These are phyloP conservation scores for Chitala chitala DNA, from an alignment of 2,113 vertebrate species.

Conservation along the genomic window DNA sequence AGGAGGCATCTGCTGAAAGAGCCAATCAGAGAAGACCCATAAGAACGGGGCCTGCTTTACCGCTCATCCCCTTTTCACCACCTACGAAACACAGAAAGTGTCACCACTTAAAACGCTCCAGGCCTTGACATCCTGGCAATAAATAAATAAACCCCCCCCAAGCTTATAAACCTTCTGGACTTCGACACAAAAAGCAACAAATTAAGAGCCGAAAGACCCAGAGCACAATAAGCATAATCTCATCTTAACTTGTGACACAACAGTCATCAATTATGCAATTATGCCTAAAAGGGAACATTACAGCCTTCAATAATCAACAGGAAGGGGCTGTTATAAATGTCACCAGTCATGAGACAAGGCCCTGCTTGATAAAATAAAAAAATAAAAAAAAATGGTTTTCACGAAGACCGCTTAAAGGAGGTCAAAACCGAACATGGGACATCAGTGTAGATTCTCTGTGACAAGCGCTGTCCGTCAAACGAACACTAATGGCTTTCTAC, in stretches of 20 bases:
- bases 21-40: slow-evolving; percentile 45
- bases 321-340: background rate
- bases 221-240: slow-evolving; percentile 36
- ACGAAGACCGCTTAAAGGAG: no score
- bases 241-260: slow-evolving; percentile 38
- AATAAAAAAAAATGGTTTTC: no score
- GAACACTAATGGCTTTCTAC: background rate
- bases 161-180: background rate
- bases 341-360: background rate
- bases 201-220: slow-evolving; percentile 44
- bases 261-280: background rate
- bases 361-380: no score
- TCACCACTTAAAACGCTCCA: background rate
- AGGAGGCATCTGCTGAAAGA: slow-evolving; percentile 79
- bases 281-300: background rate
- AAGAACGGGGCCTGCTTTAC: background rate
- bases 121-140: background rate
- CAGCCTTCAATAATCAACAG: background rate
- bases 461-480: background rate
- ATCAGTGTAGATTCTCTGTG: no score
- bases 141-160: background rate
- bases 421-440: no score
- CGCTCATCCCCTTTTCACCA: slow-evolving; percentile 30
- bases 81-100: no score
- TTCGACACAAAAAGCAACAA: slow-evolving; percentile 32